Evolutionary conservation across 2,888 invertebrate genomes (phyloP), one percentile per base, ranked within the genome.

Genomic region (Tetanocera ferruginea): DNA sequence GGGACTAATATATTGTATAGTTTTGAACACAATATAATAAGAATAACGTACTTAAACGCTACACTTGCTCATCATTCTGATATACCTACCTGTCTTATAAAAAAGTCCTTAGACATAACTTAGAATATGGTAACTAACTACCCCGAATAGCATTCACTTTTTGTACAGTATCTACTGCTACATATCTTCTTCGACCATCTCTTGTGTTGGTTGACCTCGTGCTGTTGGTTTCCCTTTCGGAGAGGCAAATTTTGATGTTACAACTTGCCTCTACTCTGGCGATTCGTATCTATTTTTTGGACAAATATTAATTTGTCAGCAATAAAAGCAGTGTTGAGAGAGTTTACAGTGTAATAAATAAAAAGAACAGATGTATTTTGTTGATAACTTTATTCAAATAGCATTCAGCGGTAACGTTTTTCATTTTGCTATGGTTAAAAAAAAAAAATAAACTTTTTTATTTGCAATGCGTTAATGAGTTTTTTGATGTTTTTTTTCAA

Each of bases 381-480:
- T 17, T 14, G 72, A 72, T 72, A 72, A 72, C 19, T 57, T 57
- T 55, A 60, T 19, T 9, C 23, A 23, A 60, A 8, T 55, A 19
- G 11, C 37, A 37, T 34, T 72, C 34, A 6, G 43, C 23, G 23
- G n/a, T 34, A 23, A 25, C 25, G 55, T 23, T 23, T 49, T 55
- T 55, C 55, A 19, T 23, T 28, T 60, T 14, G 19, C 19, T 23
- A 2, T 25, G n/a, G 57, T 28, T 60, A 28, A 5, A 23, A 23
- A 23, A 19, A 23, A 60, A 60, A 23, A 19, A 23, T 25, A 60
- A 23, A 23, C 28, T 25, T 23, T 28, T 43, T 52, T 72, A 72
- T 72, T 72, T 60, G 72, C 72, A 57, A 23, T 57, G 72, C 55
- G 72, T 72, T 72, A 37, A 72, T 72, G 72, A 72, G 72, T 72